phyloP scores from a whole-genome alignment of 2,888 invertebrate species.

The Xestoiulus laeticollis region DNA sequence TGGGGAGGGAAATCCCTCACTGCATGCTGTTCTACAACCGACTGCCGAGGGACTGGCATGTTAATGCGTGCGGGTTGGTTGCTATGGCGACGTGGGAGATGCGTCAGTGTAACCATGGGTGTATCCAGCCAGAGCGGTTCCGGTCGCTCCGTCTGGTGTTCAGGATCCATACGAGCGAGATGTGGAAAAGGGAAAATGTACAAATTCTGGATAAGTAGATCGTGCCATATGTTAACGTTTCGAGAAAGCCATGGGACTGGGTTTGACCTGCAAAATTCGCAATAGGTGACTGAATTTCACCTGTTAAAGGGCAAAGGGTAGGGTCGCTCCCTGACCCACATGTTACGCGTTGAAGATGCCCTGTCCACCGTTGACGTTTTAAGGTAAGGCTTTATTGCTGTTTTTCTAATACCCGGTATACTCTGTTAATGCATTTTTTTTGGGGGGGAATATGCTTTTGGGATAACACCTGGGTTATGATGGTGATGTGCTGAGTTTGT shows the following conservation, averaged over 20 bases:
- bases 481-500: neutral
- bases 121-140: neutral
- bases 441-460: too few relatives aligned
- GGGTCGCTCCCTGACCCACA: neutral
- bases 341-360: neutral
- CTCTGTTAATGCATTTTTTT: neutral
- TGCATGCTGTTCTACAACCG: neutral
- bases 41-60: neutral
- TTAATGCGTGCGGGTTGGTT: neutral
- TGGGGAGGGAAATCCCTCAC: neutral
- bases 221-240: neutral
- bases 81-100: neutral
- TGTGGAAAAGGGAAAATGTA: neutral
- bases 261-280: neutral
- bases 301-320: neutral
- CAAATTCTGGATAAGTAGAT: neutral
- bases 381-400: neutral
- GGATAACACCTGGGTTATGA: too few relatives aligned
- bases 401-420: neutral
- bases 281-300: neutral
- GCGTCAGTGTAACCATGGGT: conserved; percentile 23
- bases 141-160: conserved; percentile 17
- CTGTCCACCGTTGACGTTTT: neutral
- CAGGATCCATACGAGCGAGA: neutral
- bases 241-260: neutral